These are phyloP conservation scores for Drosophila seguyi DNA, from an alignment of 1,140 invertebrate species.

Conservation along the genomic window DNA sequence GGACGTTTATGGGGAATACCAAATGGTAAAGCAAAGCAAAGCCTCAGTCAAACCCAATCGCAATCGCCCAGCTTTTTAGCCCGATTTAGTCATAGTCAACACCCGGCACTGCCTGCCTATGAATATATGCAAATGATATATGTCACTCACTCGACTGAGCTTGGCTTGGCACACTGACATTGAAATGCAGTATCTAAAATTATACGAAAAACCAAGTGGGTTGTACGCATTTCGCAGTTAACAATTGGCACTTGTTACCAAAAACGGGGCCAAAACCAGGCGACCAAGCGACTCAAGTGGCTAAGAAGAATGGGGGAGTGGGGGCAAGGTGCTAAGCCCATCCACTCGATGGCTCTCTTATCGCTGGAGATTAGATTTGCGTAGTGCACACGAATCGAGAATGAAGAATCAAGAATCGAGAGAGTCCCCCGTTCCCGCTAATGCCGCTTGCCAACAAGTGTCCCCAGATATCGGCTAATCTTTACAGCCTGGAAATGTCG, in stretches of 20 bases:
- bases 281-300: constrained; percentile 33
- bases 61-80: constrained; percentile 1
- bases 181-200: constrained; percentile 36
- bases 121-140: constrained; percentile 44
- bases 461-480: constrained; percentile 28
- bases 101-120: constrained; percentile 6
- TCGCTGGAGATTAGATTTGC: constrained; percentile 44
- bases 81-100: constrained; percentile 8
- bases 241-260: not conserved
- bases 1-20: constrained; percentile 17
- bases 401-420: not conserved
- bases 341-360: constrained; percentile 27
- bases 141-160: not conserved
- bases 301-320: not conserved
- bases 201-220: constrained; percentile 5
- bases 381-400: constrained; percentile 10
- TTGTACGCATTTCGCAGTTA: not conserved
- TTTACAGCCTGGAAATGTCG: constrained; percentile 33
- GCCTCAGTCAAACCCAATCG: constrained; percentile 3
- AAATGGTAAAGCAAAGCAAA: not conserved
- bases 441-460: constrained; percentile 24
- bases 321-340: constrained; percentile 3
- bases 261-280: not conserved
- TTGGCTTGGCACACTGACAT: constrained; percentile 15
- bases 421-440: not conserved